Conservation (phyloP, 2,888 invertebrate species). For the Microplitis manilae region DNA sequence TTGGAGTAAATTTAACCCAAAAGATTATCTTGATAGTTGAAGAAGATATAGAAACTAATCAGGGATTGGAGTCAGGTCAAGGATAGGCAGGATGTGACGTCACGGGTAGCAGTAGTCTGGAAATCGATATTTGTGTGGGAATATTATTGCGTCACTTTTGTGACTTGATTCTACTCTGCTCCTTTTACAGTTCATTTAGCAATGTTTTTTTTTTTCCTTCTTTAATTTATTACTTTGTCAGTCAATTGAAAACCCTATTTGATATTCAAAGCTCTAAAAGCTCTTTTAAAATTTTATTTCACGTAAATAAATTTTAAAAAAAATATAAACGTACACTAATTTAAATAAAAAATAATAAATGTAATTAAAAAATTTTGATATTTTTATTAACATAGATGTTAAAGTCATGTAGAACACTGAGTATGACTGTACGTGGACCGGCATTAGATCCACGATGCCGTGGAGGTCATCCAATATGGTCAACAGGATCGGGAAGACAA, state of each 20-base stretch:
- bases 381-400: constrained; percentile 79
- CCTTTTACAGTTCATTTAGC: neutral
- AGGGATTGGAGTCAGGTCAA: constrained; percentile 66
- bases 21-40: neutral
- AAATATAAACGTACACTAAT: too few relatives aligned
- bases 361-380: too few relatives aligned
- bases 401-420: constrained; percentile 89
- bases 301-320: too few relatives aligned
- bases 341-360: neutral
- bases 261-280: neutral
- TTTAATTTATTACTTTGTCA: too few relatives aligned
- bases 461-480: constrained; percentile 71
- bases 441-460: constrained; percentile 77
- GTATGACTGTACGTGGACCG: constrained; percentile 90
- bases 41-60: constrained; percentile 31
- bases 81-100: constrained; percentile 71
- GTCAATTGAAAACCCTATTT: neutral
- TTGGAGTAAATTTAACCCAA: neutral
- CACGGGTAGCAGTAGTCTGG: constrained; percentile 58
- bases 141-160: constrained; percentile 35
- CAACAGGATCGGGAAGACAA: constrained; percentile 70
- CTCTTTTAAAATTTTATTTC: too few relatives aligned
- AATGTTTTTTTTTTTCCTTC: neutral
- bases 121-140: constrained; percentile 64
- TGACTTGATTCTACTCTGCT: constrained; percentile 19